A percentile compares a stretch with the other conserved stretches of the same genome.
These are phyloP conservation scores for Gambusia affinis DNA, from an alignment of 2,113 vertebrate species.

Conservation along the genomic window DNA sequence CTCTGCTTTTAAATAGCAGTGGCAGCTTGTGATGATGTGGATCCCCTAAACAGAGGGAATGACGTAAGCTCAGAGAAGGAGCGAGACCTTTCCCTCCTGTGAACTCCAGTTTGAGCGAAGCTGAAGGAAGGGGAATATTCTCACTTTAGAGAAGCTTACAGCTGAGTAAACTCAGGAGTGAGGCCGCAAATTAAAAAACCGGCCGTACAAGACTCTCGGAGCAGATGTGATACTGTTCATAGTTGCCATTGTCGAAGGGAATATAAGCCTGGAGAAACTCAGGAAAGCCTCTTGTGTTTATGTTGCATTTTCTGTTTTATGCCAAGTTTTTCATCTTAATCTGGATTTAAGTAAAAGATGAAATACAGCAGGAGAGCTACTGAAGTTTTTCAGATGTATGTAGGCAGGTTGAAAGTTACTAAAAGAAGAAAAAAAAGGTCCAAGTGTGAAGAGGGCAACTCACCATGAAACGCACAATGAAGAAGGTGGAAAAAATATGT, in stretches of 20 bases:
- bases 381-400: background rate
- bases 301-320: background rate
- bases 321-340: background rate
- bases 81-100: too few species aligned
- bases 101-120: background rate
- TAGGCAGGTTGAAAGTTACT: background rate
- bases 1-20: constrained; percentile 31
- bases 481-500: too few species aligned
- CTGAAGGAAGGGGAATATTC: background rate
- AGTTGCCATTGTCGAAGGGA: background rate
- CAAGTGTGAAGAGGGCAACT: background rate
- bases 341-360: background rate
- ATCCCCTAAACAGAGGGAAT: constrained; percentile 6
- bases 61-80: background rate
- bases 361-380: background rate
- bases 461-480: too few species aligned
- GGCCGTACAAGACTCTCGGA: background rate
- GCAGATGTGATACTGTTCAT: background rate
- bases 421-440: background rate
- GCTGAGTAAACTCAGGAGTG: constrained; percentile 4
- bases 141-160: constrained; percentile 1
- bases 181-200: background rate
- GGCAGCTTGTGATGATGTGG: constrained; percentile 4
- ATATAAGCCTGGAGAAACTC: background rate
- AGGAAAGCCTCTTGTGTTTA: background rate